Evolutionary conservation across 2,797 vertebrate genomes (phyloP).

Genomic region (Gastrophryne carolinensis): DNA sequence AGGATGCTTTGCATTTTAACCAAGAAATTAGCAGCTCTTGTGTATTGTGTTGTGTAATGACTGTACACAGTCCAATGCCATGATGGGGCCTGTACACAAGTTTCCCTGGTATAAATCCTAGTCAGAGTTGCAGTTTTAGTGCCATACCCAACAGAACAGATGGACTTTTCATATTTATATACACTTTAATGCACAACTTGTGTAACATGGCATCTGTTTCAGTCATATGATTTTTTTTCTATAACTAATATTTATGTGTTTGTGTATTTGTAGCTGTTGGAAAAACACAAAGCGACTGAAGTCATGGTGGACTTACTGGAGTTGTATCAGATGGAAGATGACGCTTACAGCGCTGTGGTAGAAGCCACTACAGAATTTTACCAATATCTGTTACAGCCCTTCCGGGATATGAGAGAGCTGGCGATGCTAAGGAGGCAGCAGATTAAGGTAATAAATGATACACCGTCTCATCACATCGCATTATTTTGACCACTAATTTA

Average conservation of each 20-base stretch:
- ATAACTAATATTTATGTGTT: not conserved
- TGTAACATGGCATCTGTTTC: not conserved
- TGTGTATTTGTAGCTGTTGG: conserved; percentile 77
- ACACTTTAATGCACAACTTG: not conserved
- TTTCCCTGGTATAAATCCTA: no score
- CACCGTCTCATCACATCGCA: no score
- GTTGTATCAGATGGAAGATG: conserved; percentile 90
- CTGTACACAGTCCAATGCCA: no score
- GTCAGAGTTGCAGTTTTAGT: no score
- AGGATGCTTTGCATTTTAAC: no score
- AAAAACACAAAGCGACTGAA: conserved; percentile 87
- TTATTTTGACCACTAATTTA: no score
- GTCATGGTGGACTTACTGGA: conserved; percentile 95
- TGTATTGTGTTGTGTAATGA: no score
- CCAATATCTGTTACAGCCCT: conserved; percentile 95
- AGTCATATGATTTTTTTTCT: not conserved
- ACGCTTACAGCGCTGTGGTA: conserved; percentile 83
- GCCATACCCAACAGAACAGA: no score
- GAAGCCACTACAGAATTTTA: conserved; percentile 94
- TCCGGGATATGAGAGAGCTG: conserved; percentile 96
- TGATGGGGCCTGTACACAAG: no score
- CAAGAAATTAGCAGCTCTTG: no score
- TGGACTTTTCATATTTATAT: not conserved
- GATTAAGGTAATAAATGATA: conserved; percentile 96
- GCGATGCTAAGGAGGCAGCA: conserved; percentile 94